Base-by-base conservation (phyloP, 2,888 invertebrate genomes). In the Nemurella pictetii region DNA sequence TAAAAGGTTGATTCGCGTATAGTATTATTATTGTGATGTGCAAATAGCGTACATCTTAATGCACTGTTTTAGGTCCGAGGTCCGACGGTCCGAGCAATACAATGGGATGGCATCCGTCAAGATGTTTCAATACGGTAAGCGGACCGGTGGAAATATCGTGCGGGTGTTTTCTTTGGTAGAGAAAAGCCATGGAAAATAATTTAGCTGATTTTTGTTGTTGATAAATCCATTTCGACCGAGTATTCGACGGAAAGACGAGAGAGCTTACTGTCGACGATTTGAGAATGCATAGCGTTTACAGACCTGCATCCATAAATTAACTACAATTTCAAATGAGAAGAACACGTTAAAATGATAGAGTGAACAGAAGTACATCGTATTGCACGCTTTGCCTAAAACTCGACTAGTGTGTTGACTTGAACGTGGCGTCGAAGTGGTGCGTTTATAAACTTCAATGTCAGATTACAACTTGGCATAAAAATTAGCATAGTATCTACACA, bases 1-100 rank as follows among this genome's bases (percentile, higher is more conserved):
- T 82, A 82, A 82, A 36, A 82, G 55, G 82, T 72, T 55, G 55
- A 72, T 82, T 72, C 82, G 55, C 82, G 55, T 72, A 81, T 32
- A 32, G 80, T 55, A 20, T 55, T 55, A 55, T 55, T 55, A 35
- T 32, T 35, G 80, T 20, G 25, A 30, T 78, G 78, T 78, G 78
- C 55, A 82, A 82, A 82, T 82, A 82, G 28, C 72, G 35, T 80
- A n/a, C n/a, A 28, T 75, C 28, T 26, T 75, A 75, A 75, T 75
- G 28, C 28, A 78, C n/a, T 78, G 29, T 28, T 78, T 12, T 29
- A 77, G 78, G 30, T 28, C 15, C 30, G 78, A 78, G 78, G 29
- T 77, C 25, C 28, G 29, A 9, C n/a, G n/a, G n/a, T 74, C 74
- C 4, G 74, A 25, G 20, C 12, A 7, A 20, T 55, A 55, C 55